A percentile compares a stretch with the other conserved stretches of the same genome.
Conservation (phyloP, 2,888 invertebrate species). For the Alcis repandata region DNA sequence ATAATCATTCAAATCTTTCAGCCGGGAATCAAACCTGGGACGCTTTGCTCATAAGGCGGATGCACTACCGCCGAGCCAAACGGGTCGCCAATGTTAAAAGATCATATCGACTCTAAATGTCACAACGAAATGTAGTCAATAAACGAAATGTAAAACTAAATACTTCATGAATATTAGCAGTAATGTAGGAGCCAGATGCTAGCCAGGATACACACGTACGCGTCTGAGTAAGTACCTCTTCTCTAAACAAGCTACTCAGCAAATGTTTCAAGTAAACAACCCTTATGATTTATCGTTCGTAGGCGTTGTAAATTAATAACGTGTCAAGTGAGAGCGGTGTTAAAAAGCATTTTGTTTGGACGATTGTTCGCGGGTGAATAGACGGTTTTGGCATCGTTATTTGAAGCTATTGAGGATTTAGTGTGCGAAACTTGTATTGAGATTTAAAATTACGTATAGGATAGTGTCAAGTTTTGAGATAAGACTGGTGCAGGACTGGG, state of each 20-base stretch:
- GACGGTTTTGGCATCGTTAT: constrained; percentile 1
- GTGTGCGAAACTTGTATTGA: not conserved
- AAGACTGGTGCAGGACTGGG: too few relatives aligned
- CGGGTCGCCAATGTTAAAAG: too few relatives aligned
- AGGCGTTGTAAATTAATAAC: constrained; percentile 32
- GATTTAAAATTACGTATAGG: not conserved
- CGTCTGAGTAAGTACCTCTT: constrained; percentile 10
- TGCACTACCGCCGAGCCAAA: too few relatives aligned
- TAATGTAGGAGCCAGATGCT: constrained; percentile 2
- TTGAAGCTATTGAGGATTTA: constrained; percentile 5
- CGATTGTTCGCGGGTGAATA: constrained; percentile 28
- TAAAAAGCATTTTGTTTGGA: constrained; percentile 31
- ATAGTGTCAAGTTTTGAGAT: not conserved
- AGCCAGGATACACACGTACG: not conserved
- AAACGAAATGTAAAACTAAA: too few relatives aligned
- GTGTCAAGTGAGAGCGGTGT: constrained; percentile 13
- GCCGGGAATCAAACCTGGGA: too few relatives aligned
- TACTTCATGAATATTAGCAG: not conserved
- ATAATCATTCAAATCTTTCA: too few relatives aligned
- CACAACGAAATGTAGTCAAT: too few relatives aligned
- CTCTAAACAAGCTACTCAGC: constrained; percentile 20
- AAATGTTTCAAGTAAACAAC: constrained; percentile 20
- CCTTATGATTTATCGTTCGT: constrained; percentile 27
- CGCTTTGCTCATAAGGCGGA: too few relatives aligned
- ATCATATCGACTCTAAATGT: too few relatives aligned